Percentiles rank a stretch among this genome's conserved stretches.
Evolutionary conservation across 2,113 vertebrate genomes (phyloP).

Genomic region (Empidonax alnorum): DNA sequence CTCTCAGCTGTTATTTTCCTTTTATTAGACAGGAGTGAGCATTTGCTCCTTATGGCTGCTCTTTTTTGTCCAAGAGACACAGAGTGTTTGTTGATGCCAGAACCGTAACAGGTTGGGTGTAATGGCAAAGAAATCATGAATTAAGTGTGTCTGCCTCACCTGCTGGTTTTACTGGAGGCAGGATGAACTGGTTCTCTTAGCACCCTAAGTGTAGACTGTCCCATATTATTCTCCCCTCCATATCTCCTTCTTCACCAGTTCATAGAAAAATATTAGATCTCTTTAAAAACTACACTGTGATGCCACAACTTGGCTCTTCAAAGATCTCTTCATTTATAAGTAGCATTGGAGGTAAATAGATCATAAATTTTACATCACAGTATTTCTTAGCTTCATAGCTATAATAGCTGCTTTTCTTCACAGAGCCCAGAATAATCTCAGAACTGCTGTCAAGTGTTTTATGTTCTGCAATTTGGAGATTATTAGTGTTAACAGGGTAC

Average conservation of each 20-base stretch:
- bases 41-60: slow-evolving; percentile 16
- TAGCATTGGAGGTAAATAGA: slow-evolving; percentile 12
- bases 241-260: neutral
- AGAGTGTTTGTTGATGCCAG: neutral
- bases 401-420: slow-evolving; percentile 13
- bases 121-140: slow-evolving; percentile 6
- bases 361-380: slow-evolving; percentile 52
- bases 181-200: neutral
- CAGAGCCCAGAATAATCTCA: slow-evolving; percentile 42
- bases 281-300: neutral
- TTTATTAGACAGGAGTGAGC: slow-evolving; percentile 28
- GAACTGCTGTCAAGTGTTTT: slow-evolving; percentile 51
- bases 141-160: slow-evolving; percentile 2
- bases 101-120: neutral
- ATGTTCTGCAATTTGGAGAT: slow-evolving; percentile 39
- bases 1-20: slow-evolving; percentile 53
- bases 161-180: slow-evolving; percentile 1
- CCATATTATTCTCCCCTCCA: neutral
- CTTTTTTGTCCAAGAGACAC: slow-evolving; percentile 37
- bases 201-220: neutral
- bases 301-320: neutral
- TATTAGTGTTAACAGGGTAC: slow-evolving; percentile 48
- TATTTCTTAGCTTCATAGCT: slow-evolving; percentile 37
- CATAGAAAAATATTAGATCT: neutral
- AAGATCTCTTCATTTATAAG: slow-evolving; percentile 35